Evolutionary conservation across 2,888 invertebrate species (phyloP).

Genomic region (Aleiodes leptofemur): DNA sequence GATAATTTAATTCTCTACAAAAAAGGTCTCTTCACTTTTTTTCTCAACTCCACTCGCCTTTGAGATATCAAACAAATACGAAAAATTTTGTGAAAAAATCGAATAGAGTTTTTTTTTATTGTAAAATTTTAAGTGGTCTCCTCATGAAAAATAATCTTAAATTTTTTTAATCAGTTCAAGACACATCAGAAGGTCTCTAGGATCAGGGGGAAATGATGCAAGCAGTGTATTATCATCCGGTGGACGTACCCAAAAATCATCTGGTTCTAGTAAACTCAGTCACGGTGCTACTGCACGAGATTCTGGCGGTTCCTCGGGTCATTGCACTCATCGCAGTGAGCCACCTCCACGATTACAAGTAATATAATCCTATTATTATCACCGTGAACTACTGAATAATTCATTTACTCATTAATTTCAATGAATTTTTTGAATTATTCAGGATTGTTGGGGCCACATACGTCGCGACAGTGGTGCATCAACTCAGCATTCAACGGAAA

Average conservation of each 20-base stretch:
- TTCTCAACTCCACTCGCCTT: no score
- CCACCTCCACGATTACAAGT: conserved; percentile 77
- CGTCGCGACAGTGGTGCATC: conserved; percentile 86
- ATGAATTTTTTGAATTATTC: neutral
- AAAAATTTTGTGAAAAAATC: no score
- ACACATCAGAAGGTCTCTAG: conserved; percentile 71
- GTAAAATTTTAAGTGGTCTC: neutral
- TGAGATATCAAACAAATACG: no score
- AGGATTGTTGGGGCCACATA: conserved; percentile 73
- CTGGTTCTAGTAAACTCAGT: conserved; percentile 73
- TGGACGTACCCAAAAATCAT: conserved; percentile 78
- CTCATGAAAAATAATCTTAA: neutral
- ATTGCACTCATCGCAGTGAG: conserved; percentile 88
- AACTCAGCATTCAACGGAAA: conserved; percentile 80
- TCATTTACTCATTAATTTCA: neutral
- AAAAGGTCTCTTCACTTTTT: no score
- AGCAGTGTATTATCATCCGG: conserved; percentile 73
- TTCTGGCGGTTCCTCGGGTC: conserved; percentile 89
- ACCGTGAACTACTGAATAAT: neutral
- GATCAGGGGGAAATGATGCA: conserved; percentile 71
- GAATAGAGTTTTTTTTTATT: no score
- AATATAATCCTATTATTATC: conserved; percentile 27
- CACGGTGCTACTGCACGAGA: conserved; percentile 78
- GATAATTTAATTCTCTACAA: no score
- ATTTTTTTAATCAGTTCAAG: conserved; percentile 62